phyloP scores from a whole-genome alignment of 2,797 vertebrate species.

The Notoglanidium macrostoma region DNA sequence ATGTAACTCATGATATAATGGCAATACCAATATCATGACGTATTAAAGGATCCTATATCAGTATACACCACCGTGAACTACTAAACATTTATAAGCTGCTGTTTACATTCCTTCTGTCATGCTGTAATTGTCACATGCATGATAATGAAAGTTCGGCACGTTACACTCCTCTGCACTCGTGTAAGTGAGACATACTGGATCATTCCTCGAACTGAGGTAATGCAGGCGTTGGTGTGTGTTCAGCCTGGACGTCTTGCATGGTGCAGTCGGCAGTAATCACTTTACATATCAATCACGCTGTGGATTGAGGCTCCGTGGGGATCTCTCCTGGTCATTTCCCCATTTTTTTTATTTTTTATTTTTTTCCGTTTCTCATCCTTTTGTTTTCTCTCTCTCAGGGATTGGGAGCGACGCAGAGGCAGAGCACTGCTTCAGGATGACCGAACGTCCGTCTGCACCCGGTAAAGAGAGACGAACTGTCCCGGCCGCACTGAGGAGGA shows the following conservation, averaged over 20 bases:
- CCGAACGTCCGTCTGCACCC: conserved; percentile 67
- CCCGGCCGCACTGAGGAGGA: conserved; percentile 77
- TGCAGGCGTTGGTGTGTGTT: conserved; percentile 35
- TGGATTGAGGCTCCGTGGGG: background rate
- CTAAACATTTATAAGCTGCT: background rate
- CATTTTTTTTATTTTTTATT: background rate
- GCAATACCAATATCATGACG: background rate
- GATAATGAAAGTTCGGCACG: conserved; percentile 44
- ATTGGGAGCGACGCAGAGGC: conserved; percentile 89
- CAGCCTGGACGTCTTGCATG: conserved; percentile 20
- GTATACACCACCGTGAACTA: background rate
- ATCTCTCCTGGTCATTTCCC: background rate
- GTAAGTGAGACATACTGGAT: conserved; percentile 64
- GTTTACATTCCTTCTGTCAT: conserved; percentile 13
- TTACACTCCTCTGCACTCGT: conserved; percentile 26
- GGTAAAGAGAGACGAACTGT: conserved; percentile 70
- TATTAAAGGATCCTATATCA: background rate
- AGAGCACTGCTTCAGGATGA: conserved; percentile 86
- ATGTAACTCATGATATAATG: background rate
- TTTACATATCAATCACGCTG: background rate
- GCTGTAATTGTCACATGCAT: conserved; percentile 28
- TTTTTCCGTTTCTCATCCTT: background rate
- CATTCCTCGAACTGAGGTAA: conserved; percentile 68
- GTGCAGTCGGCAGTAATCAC: background rate
- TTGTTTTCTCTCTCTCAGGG: conserved; percentile 67